Evolutionary conservation across 2,888 invertebrate genomes (phyloP), one percentile per base, ranked within the genome.

Genomic region (Plagodis pulveraria): DNA sequence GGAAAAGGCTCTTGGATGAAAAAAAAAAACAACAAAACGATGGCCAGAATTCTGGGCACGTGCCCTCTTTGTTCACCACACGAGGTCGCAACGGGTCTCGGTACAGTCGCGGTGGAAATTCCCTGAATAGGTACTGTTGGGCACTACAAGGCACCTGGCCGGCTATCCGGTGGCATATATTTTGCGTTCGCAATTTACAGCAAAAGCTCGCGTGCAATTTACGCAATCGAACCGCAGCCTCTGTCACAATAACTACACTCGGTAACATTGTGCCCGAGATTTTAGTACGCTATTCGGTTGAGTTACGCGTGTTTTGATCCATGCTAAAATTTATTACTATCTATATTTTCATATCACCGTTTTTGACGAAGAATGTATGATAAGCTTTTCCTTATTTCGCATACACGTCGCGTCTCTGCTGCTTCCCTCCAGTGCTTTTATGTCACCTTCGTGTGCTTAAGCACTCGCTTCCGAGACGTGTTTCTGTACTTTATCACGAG

Each of bases 31-130:
- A 68, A 63, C 61, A 55, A 67, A 69, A 67, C 64, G 72, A 72
- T 70, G 72, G 66, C 65, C 67, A 65, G 60, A 71, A 79, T 78
- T 73, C 77, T 60, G 69, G 66, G 66, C 80, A 77, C 78, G 78
- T 71, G 71, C 67, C 66, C 58, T 65, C 72, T 75, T 77, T 77
- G 78, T 77, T 73, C 60, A 42, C 50, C 58, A 64, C 62, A 63
- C 68, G 73, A 77, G 72, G 77, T 68, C 73, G 70, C 56, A 62
- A 22, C 22, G 22, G 22, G 53, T 50, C 51, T 50, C 62, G 59
- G 57, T 60, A 66, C 63, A 67, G 59, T 64, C 65, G 65, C 61
- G 57, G 47, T 53, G 62, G 58, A 69, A 67, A 65, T 65, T 64
- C 58, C 55, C 67, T 58, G 58, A 61, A 64, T 62, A 56, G 55